Conservation (phyloP, 2,113 vertebrate genomes). For the Formicarius rufipectus region DNA sequence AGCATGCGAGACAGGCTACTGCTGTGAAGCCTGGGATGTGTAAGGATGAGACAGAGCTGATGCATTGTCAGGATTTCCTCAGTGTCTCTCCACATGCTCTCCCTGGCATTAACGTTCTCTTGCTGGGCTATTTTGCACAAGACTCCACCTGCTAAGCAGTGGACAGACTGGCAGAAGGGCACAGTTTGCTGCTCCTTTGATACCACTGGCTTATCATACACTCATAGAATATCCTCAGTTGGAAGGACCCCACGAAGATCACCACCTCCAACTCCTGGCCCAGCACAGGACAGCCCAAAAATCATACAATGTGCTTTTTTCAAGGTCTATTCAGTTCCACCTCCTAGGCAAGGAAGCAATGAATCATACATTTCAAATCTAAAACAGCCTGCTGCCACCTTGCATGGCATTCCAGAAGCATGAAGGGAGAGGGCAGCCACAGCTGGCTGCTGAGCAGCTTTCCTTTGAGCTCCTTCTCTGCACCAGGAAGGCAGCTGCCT, state of each 20-base stretch:
- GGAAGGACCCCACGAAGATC: not conserved
- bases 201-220: not conserved
- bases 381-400: not conserved
- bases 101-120: not conserved
- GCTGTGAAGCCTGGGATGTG: not conserved
- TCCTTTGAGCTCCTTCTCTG: not conserved
- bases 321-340: not conserved
- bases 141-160: not conserved
- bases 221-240: not conserved
- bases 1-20: not conserved
- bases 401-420: not conserved
- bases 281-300: not conserved
- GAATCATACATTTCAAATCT: not conserved
- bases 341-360: not conserved
- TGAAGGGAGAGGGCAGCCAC: not conserved
- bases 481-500: constrained; percentile 12
- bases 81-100: not conserved
- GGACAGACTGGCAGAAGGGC: not conserved
- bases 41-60: not conserved
- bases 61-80: not conserved
- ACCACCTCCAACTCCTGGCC: not conserved
- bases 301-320: not conserved
- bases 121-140: not conserved
- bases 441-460: constrained; percentile 28
- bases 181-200: not conserved